Conservation (phyloP, 2,888 invertebrate species). For the Adelognathus sp. region DNA sequence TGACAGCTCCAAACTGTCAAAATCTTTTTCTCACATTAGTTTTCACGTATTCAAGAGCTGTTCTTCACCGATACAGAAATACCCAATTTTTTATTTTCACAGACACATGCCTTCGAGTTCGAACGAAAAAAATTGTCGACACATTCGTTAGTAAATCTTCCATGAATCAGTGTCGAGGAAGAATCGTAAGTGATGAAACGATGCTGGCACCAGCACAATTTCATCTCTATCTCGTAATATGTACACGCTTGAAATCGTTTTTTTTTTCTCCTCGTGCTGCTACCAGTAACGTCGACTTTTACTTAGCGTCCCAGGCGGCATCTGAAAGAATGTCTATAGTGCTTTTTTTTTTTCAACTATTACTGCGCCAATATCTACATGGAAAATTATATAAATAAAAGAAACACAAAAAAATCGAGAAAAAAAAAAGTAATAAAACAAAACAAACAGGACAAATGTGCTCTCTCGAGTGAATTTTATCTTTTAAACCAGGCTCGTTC, state of each 20-base stretch:
- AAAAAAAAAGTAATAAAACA: conserved; percentile 3
- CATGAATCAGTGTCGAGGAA: conserved; percentile 17
- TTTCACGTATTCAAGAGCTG: too few relatives aligned
- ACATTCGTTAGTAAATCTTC: not conserved
- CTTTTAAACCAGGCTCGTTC: not conserved
- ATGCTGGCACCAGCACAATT: conserved; percentile 39
- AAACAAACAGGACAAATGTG: conserved; percentile 22
- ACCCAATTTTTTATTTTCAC: too few relatives aligned
- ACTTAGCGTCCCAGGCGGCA: conserved; percentile 32
- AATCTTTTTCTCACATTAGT: too few relatives aligned
- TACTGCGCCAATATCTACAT: conserved; percentile 28
- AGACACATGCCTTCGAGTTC: too few relatives aligned
- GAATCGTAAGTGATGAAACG: not conserved
- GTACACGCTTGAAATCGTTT: not conserved
- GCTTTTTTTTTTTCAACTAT: conserved; percentile 35
- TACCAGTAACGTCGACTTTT: not conserved
- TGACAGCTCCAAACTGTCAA: too few relatives aligned
- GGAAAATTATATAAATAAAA: not conserved
- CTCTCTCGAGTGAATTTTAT: not conserved
- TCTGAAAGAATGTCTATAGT: conserved; percentile 56
- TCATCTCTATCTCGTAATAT: not conserved
- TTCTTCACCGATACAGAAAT: not conserved
- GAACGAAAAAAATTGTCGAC: too few relatives aligned
- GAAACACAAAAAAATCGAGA: not conserved
- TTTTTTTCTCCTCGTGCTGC: not conserved